Evolutionary conservation across 2,888 invertebrate genomes (phyloP).

Genomic region (Perizoma affinitatum): DNA sequence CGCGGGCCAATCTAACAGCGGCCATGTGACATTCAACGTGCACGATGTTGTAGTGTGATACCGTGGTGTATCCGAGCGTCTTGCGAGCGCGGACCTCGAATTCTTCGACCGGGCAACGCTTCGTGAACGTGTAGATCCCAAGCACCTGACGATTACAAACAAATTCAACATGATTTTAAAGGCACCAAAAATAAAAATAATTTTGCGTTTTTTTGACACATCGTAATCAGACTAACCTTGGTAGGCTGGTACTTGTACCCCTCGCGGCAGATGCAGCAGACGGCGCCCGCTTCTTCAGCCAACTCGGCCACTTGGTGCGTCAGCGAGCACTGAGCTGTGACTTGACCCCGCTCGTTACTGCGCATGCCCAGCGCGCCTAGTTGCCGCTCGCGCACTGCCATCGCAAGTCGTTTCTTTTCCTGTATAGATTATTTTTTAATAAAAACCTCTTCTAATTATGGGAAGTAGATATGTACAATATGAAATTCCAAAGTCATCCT

Average conservation of each 20-base stretch:
- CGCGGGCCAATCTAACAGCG: conserved; percentile 90
- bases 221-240: conserved; percentile 80
- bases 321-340: conserved; percentile 95
- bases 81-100: conserved; percentile 95
- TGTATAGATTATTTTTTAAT: conserved; percentile 60
- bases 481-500: too few species aligned
- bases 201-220: too few species aligned
- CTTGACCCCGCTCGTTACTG: conserved; percentile 98
- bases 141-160: conserved; percentile 84
- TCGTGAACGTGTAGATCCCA: conserved; percentile 98
- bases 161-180: too few species aligned
- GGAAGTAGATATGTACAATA: too few species aligned
- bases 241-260: conserved; percentile 98
- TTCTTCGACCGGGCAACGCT: conserved; percentile 96
- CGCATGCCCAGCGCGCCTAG: conserved; percentile 97
- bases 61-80: conserved; percentile 95
- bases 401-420: conserved; percentile 98
- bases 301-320: conserved; percentile 97
- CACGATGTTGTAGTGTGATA: conserved; percentile 99
- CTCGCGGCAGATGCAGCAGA: conserved; percentile 98
- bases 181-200: too few species aligned
- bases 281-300: conserved; percentile 97
- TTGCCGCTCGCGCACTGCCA: conserved; percentile 99
- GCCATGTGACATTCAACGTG: conserved; percentile 99
- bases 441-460: too few species aligned